Conservation (phyloP, 1,140 invertebrate genomes). For the Phymorhynchus buccinoides region DNA sequence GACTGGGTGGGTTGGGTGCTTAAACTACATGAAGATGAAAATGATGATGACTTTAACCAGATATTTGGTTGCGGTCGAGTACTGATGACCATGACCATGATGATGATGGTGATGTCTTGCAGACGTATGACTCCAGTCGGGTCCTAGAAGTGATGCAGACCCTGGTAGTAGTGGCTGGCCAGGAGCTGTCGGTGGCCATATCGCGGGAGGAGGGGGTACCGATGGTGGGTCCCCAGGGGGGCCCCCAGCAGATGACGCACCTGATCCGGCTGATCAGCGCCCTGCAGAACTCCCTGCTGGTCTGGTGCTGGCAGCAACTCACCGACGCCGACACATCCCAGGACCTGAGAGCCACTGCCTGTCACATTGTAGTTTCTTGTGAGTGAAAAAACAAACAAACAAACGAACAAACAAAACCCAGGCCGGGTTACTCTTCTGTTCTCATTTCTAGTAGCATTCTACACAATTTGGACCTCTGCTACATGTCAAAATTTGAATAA, state of each 20-base stretch:
- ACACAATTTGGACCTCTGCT: too few species aligned
- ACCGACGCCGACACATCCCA: conserved; percentile 6
- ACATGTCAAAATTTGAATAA: too few species aligned
- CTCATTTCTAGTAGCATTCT: too few species aligned
- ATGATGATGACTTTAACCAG: too few species aligned
- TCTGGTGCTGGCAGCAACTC: conserved; percentile 69
- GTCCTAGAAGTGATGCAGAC: conserved; percentile 69
- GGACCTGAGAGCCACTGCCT: conserved; percentile 20
- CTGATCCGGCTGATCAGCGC: conserved; percentile 67
- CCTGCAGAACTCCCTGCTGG: conserved; percentile 66
- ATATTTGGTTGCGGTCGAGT: too few species aligned
- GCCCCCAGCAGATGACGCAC: conserved; percentile 63
- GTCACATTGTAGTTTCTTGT: conserved; percentile 22
- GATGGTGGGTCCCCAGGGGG: too few species aligned
- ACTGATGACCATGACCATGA: too few species aligned
- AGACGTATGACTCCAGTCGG: conserved; percentile 61
- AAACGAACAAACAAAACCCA: too few species aligned
- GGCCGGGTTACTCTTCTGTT: too few species aligned
- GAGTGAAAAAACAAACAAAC: too few species aligned
- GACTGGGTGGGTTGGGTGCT: too few species aligned
- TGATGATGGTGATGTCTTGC: conserved; percentile 7
- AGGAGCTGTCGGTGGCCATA: conserved; percentile 56
- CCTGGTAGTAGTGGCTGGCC: conserved; percentile 67
- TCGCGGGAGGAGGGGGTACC: conserved; percentile 28
- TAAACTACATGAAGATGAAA: too few species aligned